Conservation (phyloP, 2,888 invertebrate species). For the Melieria picta region DNA sequence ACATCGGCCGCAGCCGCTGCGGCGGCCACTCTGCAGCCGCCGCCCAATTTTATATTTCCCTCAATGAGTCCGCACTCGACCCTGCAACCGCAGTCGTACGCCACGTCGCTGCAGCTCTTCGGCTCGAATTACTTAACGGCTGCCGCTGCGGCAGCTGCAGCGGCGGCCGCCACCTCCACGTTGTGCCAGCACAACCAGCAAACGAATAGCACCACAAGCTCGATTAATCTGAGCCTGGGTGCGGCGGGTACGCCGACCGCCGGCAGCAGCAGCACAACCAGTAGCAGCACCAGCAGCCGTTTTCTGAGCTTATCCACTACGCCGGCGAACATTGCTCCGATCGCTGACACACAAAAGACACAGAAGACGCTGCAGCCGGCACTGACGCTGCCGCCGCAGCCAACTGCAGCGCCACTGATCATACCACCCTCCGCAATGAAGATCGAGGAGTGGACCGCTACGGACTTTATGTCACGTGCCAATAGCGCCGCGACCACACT, state of each 20-base stretch:
- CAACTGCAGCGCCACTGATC: conserved; percentile 48
- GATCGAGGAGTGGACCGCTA: conserved; percentile 73
- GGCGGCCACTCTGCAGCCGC: conserved; percentile 56
- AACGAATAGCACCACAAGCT: conserved; percentile 68
- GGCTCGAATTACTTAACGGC: conserved; percentile 71
- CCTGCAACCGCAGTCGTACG: conserved; percentile 55
- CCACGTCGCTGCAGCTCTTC: conserved; percentile 73
- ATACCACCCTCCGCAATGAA: conserved; percentile 70
- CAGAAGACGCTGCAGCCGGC: conserved; percentile 38
- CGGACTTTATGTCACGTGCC: conserved; percentile 45
- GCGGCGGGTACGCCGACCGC: conserved; percentile 37
- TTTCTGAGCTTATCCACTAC: conserved; percentile 53
- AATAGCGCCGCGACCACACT: conserved; percentile 45
- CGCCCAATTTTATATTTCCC: conserved; percentile 60
- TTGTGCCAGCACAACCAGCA: conserved; percentile 71
- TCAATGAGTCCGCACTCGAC: conserved; percentile 58
- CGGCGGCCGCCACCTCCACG: conserved; percentile 62
- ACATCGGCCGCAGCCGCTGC: conserved; percentile 53
- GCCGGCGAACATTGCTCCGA: conserved; percentile 45
- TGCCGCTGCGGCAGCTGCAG: conserved; percentile 55
- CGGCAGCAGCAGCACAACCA: conserved; percentile 48
- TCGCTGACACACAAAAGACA: conserved; percentile 46
- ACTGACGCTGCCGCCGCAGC: conserved; percentile 41
- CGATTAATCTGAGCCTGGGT: conserved; percentile 56
- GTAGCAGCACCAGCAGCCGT: conserved; percentile 54